A percentile compares a stretch with the other conserved stretches of the same genome.
phyloP scores from a whole-genome alignment of 2,113 vertebrate genomes.

The Smithornis capensis region DNA sequence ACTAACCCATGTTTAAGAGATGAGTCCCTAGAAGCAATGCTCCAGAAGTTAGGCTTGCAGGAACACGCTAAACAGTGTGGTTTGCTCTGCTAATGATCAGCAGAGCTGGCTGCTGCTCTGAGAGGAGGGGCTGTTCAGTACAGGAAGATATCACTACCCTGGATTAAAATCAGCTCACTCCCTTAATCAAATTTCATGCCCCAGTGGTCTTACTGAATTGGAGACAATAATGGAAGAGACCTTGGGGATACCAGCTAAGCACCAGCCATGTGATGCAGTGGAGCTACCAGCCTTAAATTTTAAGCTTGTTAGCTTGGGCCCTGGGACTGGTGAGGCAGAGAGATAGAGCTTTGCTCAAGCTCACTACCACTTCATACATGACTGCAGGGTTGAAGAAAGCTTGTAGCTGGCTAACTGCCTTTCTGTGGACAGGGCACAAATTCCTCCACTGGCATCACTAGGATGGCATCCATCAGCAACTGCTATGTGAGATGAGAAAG shows the following conservation, averaged over 20 bases:
- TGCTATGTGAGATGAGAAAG: background rate
- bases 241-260: background rate
- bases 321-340: fast-evolving
- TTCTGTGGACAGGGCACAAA: background rate
- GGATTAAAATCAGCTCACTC: background rate
- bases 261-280: background rate
- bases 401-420: background rate
- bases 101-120: background rate
- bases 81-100: background rate
- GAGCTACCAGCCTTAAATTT: background rate
- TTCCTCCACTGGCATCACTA: background rate
- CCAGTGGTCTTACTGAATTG: background rate
- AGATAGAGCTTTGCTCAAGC: background rate
- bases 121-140: background rate
- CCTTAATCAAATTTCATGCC: background rate
- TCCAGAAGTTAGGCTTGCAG: background rate
- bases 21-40: background rate
- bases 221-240: background rate
- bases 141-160: background rate
- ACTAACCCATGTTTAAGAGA: background rate
- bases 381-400: background rate
- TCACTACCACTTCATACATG: fast-evolving
- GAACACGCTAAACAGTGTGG: background rate
- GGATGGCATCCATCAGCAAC: background rate
- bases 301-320: background rate